Evolutionary conservation across 2,797 vertebrate genomes (phyloP), one percentile per base, ranked within the genome.

Genomic region (Rhinichthys osculus): DNA sequence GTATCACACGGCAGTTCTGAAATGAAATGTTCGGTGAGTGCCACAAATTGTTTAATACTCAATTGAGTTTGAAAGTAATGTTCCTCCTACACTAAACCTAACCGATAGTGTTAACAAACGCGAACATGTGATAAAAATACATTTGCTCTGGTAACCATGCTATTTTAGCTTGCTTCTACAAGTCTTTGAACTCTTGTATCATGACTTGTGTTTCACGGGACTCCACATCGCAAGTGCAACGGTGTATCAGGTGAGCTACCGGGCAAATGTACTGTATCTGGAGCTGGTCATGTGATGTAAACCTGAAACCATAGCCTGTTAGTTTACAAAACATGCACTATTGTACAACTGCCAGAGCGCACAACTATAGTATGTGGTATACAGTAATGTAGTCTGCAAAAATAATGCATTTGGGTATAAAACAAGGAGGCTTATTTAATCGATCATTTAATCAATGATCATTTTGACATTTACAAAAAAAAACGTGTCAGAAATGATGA

Each of bases 361-460:
- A 27, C 27, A 27, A 27, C 27, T 27, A 27, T 27, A 27, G 27
- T 27, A 27, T 27, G 27, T 27, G 27, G 27, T 27, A 27, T 27
- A 27, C 27, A 27, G 27, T 27, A 70, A 27, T 52, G 13, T 14
- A 27, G 11, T 57, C 66, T 81, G 5, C 71, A 71, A 40, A 38
- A 71, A 72, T 5, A 82, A 57, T 82, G 71, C 16, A 59, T 82
- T 82, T 33, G 5, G 9, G 14, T 13, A 82, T 23, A 66, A 79
- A 64, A 54, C 27, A 7, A 59, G 67, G 9, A 52, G 23, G 23
- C 67, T 19, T 30, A 42, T 72, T 44, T 57, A 10, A 82, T 71
- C 30, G 30, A 11, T 42, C 5, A 30, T 42, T 82, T 30, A n/a
- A 27, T 72, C n/a, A 44, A 35, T 44, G 23, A 72, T 82, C 38